Evolutionary conservation across 30 jellyfish, hydroid and myxozoan genomes (phyloP).

Genomic region (Aurelia coerulea): DNA sequence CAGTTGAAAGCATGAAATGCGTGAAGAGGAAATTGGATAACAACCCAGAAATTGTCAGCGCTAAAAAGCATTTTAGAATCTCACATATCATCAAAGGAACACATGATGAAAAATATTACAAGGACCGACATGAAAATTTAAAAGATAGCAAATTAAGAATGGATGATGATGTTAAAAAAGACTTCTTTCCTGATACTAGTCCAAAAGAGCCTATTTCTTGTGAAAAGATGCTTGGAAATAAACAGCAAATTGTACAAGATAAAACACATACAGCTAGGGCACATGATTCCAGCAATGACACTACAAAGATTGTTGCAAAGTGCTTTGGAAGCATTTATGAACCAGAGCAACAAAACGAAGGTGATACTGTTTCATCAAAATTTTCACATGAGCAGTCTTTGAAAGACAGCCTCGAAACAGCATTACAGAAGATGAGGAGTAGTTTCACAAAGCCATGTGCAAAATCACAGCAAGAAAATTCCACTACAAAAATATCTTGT

Average conservation of each 20-base stretch:
- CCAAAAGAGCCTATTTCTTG: too few species aligned
- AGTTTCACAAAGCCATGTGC: too few species aligned
- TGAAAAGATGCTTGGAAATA: too few species aligned
- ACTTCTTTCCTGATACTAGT: not conserved
- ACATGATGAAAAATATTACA: not conserved
- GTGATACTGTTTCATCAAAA: too few species aligned
- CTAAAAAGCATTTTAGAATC: too few species aligned
- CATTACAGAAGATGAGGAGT: conserved; percentile 5
- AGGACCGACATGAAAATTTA: not conserved
- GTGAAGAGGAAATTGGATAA: not conserved
- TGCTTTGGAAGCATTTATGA: too few species aligned
- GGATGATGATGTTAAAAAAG: not conserved
- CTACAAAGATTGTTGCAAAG: too few species aligned
- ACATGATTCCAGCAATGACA: too few species aligned
- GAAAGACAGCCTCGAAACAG: conserved; percentile 50
- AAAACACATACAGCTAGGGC: too few species aligned
- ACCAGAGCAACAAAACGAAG: too few species aligned
- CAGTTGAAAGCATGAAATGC: not conserved
- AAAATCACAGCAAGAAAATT: too few species aligned
- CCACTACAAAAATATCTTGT: not conserved
- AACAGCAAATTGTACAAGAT: too few species aligned
- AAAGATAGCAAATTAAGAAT: not conserved
- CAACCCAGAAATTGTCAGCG: not conserved
- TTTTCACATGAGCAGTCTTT: conserved; percentile 43
- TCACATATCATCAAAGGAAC: not conserved